These are phyloP conservation scores for Periphyllus acericola DNA, from an alignment of 2,888 invertebrate species.

Conservation along the genomic window DNA sequence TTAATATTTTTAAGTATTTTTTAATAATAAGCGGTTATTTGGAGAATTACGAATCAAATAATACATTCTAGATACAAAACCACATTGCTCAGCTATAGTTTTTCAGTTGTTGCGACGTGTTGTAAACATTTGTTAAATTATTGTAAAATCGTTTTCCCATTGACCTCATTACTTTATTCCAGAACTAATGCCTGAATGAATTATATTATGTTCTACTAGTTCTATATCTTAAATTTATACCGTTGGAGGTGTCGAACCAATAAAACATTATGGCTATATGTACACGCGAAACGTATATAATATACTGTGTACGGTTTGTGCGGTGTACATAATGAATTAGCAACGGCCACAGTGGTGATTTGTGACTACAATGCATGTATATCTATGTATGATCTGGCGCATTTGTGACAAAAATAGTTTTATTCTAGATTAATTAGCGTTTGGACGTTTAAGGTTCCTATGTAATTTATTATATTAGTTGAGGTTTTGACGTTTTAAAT, in stretches of 20 bases:
- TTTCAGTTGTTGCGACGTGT: slow-evolving; percentile 14
- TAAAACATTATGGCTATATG: background rate
- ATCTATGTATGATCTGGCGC: background rate
- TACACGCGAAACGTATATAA: slow-evolving; percentile 11
- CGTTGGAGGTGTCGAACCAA: background rate
- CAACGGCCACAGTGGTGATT: slow-evolving; percentile 6
- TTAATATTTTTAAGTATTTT: too few species aligned
- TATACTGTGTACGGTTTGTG: background rate
- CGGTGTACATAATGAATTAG: slow-evolving; percentile 42
- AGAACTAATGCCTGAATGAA: slow-evolving; percentile 48
- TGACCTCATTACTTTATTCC: slow-evolving; percentile 51
- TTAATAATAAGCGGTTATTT: background rate
- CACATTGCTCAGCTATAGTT: background rate
- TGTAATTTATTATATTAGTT: background rate
- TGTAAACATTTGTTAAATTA: slow-evolving; percentile 32
- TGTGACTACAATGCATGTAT: background rate
- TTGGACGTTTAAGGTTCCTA: background rate
- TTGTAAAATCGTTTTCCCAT: slow-evolving; percentile 49
- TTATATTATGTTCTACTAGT: slow-evolving; percentile 10
- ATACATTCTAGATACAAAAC: background rate
- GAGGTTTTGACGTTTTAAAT: background rate
- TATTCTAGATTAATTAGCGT: background rate
- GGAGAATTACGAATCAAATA: background rate
- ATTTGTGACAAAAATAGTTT: slow-evolving; percentile 11
- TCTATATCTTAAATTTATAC: slow-evolving; percentile 5